Base-by-base conservation (phyloP, 2,797 vertebrate genomes). In the Darevskia nairensis region DNA sequence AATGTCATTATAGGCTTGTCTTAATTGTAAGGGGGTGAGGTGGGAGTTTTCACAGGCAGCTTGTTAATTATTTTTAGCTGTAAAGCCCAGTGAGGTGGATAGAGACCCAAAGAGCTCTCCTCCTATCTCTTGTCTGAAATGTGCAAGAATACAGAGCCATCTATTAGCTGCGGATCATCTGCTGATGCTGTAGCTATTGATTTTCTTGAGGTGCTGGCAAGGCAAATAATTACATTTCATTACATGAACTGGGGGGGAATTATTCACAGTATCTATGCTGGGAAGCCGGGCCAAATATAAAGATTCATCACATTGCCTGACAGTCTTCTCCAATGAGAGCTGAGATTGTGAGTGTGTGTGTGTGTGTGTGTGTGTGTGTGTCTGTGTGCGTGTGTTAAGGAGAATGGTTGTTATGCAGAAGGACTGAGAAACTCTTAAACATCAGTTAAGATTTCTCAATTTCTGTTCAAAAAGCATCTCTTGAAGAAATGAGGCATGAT, bases 61-160 rank as follows among this genome's bases (percentile, higher is more conserved):
- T 55, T 69, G 75, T 32, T 91, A 90, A 92, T 95, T 92, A 92
- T 92, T 93, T 92, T 69, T 82, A 46, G 61, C 69, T 92, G 8
- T 92, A 84, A 91, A 91, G 25, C 92, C 50, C 50, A 88, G 0
- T 41, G 25, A 90, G 64, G 87, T 93, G 59, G 77, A 85, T 55
- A 86, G 78, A 76, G 44, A 92, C 80, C 85, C 91, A 91, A 93
- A 91, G 86, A 50, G 17, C 69, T 91, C 80, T 81, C 87, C 44
- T 90, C 19, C 25, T 90, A 80, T 86, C 69, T 89, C 59, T 90
- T 84, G 3, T 90, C 91, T 91, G 78, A 93, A 89, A 44, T 88
- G 68, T 92, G 69, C n/a, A 75, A n/a, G 35, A 64, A 76, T 17
- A 80, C 68, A 69, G 39, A 32, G 76, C 35, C 86, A 77, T 80